A percentile compares a stretch with the other conserved stretches of the same genome.
These are phyloP conservation scores for Diabrotica virgifera DNA, from an alignment of 1,140 invertebrate species.

Conservation along the genomic window DNA sequence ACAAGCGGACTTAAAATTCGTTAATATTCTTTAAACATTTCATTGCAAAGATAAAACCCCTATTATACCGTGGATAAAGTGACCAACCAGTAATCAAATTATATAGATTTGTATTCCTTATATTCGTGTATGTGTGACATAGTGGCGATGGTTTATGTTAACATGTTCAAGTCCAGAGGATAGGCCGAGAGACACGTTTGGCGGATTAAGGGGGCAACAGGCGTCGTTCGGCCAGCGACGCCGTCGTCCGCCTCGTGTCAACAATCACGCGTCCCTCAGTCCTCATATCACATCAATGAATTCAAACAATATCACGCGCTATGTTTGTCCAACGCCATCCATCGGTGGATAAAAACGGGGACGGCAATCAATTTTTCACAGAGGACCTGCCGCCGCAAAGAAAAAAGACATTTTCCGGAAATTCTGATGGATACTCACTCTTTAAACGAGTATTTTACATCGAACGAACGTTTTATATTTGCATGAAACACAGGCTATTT, in stretches of 20 bases:
- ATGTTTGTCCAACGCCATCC: background rate
- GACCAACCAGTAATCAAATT: background rate
- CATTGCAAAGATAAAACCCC: too few relatives aligned
- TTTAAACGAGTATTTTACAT: too few relatives aligned
- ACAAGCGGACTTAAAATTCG: too few relatives aligned
- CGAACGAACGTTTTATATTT: too few relatives aligned
- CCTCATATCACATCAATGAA: slow-evolving; percentile 15
- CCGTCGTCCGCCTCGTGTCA: slow-evolving; percentile 25
- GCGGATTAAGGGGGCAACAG: slow-evolving; percentile 32
- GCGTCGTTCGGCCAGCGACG: slow-evolving; percentile 13
- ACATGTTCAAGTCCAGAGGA: slow-evolving; percentile 35
- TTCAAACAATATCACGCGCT: background rate
- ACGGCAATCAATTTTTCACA: too few relatives aligned
- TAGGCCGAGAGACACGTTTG: slow-evolving; percentile 36
- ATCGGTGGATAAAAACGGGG: too few relatives aligned
- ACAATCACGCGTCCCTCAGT: slow-evolving; percentile 29
- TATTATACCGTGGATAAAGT: background rate
- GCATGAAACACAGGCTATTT: too few relatives aligned
- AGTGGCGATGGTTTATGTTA: slow-evolving; percentile 34
- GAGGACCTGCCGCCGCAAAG: too few relatives aligned
- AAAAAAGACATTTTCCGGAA: too few relatives aligned
- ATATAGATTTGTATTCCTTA: background rate
- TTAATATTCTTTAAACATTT: too few relatives aligned
- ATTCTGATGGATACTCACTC: too few relatives aligned
- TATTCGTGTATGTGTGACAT: slow-evolving; percentile 22